Conservation (phyloP, 2,888 invertebrate genomes). For the Oeneis ivallda region DNA sequence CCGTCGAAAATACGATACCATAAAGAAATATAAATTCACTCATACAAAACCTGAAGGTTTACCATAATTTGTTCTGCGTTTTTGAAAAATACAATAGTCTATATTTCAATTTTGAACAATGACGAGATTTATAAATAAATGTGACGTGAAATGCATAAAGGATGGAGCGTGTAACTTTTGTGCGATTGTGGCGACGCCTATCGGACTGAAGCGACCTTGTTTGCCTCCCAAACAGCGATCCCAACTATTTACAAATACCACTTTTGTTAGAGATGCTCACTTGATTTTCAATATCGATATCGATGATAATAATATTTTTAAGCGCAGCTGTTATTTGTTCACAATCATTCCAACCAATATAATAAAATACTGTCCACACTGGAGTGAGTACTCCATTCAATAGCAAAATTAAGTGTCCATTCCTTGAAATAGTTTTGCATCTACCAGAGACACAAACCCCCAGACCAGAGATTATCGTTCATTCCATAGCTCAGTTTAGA, state of each 20-base stretch:
- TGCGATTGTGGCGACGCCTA: conserved; percentile 49
- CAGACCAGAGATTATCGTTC: no score
- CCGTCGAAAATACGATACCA: no score
- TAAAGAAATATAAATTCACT: background rate
- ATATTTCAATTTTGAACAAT: conserved; percentile 1
- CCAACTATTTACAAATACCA: conserved; percentile 52
- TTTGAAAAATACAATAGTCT: background rate
- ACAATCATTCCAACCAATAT: no score
- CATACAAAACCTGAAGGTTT: background rate
- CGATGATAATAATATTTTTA: background rate
- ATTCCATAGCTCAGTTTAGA: no score
- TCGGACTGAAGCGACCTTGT: conserved; percentile 55
- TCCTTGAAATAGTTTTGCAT: no score
- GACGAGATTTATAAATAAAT: background rate
- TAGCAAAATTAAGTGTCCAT: no score
- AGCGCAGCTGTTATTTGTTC: no score
- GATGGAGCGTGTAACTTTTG: conserved; percentile 49
- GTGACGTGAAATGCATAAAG: conserved; percentile 26
- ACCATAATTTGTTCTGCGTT: background rate
- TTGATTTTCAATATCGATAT: conserved; percentile 9
- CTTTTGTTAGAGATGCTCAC: conserved; percentile 41
- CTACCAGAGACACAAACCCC: no score
- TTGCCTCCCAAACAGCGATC: conserved; percentile 56
- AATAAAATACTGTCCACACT: no score
- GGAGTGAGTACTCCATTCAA: no score